Percentiles rank a stretch among this genome's conserved stretches.
phyloP scores from a whole-genome alignment of 2,888 invertebrate genomes.

The Hoplodrina blanda region DNA sequence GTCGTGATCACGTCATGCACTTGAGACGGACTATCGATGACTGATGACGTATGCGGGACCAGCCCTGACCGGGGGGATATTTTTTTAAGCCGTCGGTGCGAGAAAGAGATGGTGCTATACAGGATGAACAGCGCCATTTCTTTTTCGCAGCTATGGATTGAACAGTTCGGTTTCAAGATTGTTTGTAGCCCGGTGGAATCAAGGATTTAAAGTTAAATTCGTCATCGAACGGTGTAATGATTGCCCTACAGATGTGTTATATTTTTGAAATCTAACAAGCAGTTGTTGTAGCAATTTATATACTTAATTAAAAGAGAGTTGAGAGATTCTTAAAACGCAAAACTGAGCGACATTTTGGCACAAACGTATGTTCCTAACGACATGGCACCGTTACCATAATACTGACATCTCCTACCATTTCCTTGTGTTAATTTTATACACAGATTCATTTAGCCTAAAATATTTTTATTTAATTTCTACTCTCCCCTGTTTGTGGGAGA shows the following conservation, averaged over 20 bases:
- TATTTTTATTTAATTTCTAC: slow-evolving; percentile 28
- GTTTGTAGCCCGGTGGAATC: slow-evolving; percentile 5
- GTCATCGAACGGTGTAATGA: background rate
- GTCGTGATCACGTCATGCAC: slow-evolving; percentile 19
- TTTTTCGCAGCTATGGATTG: background rate
- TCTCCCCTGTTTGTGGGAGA: slow-evolving; percentile 26
- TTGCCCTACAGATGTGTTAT: background rate
- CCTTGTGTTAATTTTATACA: slow-evolving; percentile 32
- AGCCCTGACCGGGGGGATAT: slow-evolving; percentile 20
- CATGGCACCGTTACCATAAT: slow-evolving; percentile 72
- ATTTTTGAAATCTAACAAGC: slow-evolving; percentile 24
- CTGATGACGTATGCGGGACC: slow-evolving; percentile 27
- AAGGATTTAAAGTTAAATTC: background rate
- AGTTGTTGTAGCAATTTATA: slow-evolving; percentile 12
- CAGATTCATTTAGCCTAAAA: slow-evolving; percentile 38
- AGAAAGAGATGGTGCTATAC: background rate
- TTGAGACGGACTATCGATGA: slow-evolving; percentile 12
- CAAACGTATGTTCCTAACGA: slow-evolving; percentile 64
- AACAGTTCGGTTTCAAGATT: background rate
- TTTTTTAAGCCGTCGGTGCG: background rate
- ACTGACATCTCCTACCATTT: slow-evolving; percentile 66
- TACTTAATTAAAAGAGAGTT: slow-evolving; percentile 30
- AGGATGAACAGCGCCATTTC: background rate
- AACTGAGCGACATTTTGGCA: slow-evolving; percentile 72
- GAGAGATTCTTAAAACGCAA: slow-evolving; percentile 34